Base-by-base conservation (phyloP, 2,888 invertebrate genomes). In the Autographa pulchrina region DNA sequence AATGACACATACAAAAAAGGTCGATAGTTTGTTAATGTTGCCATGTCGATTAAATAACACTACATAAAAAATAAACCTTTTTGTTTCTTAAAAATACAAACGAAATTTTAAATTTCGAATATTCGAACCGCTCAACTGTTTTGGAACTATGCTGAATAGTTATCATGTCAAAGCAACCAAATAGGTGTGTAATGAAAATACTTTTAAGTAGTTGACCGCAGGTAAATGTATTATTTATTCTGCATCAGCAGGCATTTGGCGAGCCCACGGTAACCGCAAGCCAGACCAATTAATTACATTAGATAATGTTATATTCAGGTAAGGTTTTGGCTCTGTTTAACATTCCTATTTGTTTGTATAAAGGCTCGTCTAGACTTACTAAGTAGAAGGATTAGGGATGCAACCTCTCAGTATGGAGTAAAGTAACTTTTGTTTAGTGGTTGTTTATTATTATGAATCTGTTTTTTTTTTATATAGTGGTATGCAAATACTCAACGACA, bases 261-360 rank as follows among this genome's bases (percentile, higher is more conserved):
- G 48, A 48, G 48, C n/a, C 48, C 48, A 48, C 48, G 48, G 5
- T 48, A 48, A 48, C 48, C 48, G n/a, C 48, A 48, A 48, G 48
- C 48, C 48, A 48, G 48, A 48, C 48, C 48, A 48, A 48, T 48
- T 48, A 48, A 48, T 48, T 48, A 48, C n/a, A 48, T 48, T 20
- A 38, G 11, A n/a, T 25, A 62, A 35, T 59, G 14, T 73, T 74
- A 7, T 58, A 79, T 74, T 77, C 76, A 14, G 31, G 61, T 66
- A 70, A 77, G 80, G 76, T 75, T 41, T 61, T 32, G 14, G 43
- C 25, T 65, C 43, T 58, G 32, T 74, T 69, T 63, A 25, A 18
- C 52, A 11, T 54, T 16, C 25, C 31, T n/a, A 65, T 74, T n/a
- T 32, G 18, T n/a, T 18, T 32, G 18, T n/a, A 25, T 48, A 43